Base-by-base conservation (phyloP, 1,140 invertebrate genomes). In the Globodera rostochiensis region DNA sequence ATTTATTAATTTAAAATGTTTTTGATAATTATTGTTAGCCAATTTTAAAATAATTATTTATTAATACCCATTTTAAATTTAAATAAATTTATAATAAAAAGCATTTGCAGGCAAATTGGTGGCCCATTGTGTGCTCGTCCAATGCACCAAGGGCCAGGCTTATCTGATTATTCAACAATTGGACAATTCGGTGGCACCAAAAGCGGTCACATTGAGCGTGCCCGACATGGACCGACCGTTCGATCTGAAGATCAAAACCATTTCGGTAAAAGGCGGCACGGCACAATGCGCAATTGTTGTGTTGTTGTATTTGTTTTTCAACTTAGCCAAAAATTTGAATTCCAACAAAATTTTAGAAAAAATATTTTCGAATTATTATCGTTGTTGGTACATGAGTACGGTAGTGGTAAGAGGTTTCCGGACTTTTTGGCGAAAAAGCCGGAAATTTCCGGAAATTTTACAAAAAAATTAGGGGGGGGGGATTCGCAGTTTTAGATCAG, bases 91-190 rank as follows among this genome's bases (percentile, higher is more conserved):
- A 25, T 25, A 25, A 25, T 25, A 25, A 25, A 25, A 25, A 25
- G 25, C 25, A 25, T 25, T 87, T 86, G 64, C 73, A 86, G 85
- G 85, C 64, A 84, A 74, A 81, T 45, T 85, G 13, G 85, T 75
- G 66, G 86, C 85, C 73, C 47, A 80, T 73, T 85, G 78, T 70
- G 85, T 81, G 21, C 57, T 86, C 53, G 75, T 86, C 36, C 85
- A 79, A 46, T 87, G 77, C 67, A 74, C 85, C 46, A 85, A 64
- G 19, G 86, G 87, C 57, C 85, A 87, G 50, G 85, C 84, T 13
- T 86, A 86, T 64, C 87, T 86, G 60, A 80, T 87, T 71, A 50
- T 87, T 7, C 85, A 87, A 69, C 85, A 86, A 57, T 15, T 86
- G 6, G 85, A 86, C 64, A 13, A 57, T 11, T 15, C 47, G n/a